These are phyloP conservation scores for Phrixothrix hirtus DNA, from an alignment of 2,888 invertebrate species.

Conservation along the genomic window DNA sequence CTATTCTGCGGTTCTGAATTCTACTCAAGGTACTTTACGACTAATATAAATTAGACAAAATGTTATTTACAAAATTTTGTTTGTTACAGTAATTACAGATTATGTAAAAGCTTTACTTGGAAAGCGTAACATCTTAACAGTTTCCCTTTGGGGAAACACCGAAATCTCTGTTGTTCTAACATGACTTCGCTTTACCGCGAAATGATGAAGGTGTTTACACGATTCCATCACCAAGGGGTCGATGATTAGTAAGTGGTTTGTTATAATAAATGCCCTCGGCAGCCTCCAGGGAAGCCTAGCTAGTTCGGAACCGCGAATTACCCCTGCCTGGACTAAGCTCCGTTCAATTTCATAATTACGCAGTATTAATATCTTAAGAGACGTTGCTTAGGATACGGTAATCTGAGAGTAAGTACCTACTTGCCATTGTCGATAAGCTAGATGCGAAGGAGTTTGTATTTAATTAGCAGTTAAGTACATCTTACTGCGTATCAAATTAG, in stretches of 20 bases:
- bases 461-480: slow-evolving; percentile 32
- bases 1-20: no score
- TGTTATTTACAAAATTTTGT: no score
- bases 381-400: slow-evolving; percentile 51
- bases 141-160: no score
- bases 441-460: slow-evolving; percentile 18
- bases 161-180: slow-evolving; percentile 17
- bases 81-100: no score
- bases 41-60: no score
- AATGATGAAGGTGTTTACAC: slow-evolving; percentile 52
- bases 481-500: no score
- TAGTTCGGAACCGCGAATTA: slow-evolving; percentile 13
- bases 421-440: slow-evolving; percentile 18
- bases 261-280: slow-evolving; percentile 48
- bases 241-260: slow-evolving; percentile 50
- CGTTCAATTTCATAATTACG: slow-evolving; percentile 51
- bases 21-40: no score
- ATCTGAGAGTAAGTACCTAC: slow-evolving; percentile 40
- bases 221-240: slow-evolving; percentile 42
- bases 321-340: slow-evolving; percentile 19
- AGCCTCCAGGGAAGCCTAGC: slow-evolving; percentile 14
- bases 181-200: slow-evolving; percentile 41
- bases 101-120: no score
- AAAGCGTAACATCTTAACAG: no score
- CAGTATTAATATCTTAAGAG: slow-evolving; percentile 52